Evolutionary conservation across 2,113 vertebrate species (phyloP).

Genomic region (Spizaetus ornatus): DNA sequence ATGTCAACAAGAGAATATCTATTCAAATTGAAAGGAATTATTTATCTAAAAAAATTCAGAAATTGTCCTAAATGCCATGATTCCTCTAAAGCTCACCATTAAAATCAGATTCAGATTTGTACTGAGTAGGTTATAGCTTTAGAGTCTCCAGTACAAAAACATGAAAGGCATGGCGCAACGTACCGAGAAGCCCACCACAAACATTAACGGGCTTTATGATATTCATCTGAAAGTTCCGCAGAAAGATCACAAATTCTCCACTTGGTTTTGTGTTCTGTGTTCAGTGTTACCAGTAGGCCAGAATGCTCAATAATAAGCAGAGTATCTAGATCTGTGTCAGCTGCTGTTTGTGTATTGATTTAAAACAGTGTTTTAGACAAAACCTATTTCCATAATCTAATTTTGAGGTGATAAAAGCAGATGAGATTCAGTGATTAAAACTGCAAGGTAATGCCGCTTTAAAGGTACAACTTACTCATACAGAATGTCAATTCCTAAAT

Average conservation of each 20-base stretch:
- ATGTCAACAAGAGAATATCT: background rate
- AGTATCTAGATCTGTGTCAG: background rate
- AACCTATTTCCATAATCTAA: background rate
- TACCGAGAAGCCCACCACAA: background rate
- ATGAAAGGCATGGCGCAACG: background rate
- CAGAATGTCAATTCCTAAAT: background rate
- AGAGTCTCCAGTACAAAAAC: background rate
- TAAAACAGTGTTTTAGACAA: background rate
- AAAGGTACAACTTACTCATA: background rate
- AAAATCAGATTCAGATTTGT: background rate
- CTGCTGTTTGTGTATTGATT: background rate
- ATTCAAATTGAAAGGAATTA: background rate
- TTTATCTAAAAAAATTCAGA: background rate
- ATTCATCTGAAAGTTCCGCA: background rate
- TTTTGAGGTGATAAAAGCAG: background rate
- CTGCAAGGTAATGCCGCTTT: background rate
- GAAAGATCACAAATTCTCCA: background rate
- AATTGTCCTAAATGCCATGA: background rate
- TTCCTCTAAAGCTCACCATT: background rate
- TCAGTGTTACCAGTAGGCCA: background rate
- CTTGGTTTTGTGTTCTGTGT: background rate
- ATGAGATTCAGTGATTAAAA: background rate
- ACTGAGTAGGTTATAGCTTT: background rate
- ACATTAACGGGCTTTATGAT: rapidly evolving
- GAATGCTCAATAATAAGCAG: background rate